phyloP scores from a whole-genome alignment of 2,797 vertebrate species.

The Falco cherrug region DNA sequence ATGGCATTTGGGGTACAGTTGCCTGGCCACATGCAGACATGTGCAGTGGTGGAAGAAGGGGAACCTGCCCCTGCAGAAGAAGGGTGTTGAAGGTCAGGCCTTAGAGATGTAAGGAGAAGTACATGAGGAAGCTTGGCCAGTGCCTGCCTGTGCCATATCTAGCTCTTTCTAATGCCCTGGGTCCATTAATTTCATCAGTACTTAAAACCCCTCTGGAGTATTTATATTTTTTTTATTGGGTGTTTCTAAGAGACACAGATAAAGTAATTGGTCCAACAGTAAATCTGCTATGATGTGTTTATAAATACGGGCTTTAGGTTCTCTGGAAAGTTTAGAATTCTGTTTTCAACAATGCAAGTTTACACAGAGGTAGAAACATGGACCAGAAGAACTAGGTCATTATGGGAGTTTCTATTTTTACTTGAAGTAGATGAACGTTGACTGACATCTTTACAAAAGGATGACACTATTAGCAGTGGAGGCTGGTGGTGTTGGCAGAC shows the following conservation, averaged over 20 bases:
- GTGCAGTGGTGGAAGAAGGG: not conserved
- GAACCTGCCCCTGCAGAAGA: not conserved
- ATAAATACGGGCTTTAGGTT: slow-evolving; percentile 14
- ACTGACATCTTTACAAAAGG: not conserved
- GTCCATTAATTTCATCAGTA: slow-evolving; percentile 1
- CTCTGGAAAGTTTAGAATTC: slow-evolving; percentile 26
- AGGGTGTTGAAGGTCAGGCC: not conserved
- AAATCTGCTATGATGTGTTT: slow-evolving; percentile 50
- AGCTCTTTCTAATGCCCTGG: not conserved
- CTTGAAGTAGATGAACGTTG: not conserved
- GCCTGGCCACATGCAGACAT: not conserved
- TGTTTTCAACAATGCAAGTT: not conserved
- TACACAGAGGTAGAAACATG: not conserved
- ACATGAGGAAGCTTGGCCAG: not conserved
- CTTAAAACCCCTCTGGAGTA: slow-evolving; percentile 42
- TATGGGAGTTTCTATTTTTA: slow-evolving; percentile 5
- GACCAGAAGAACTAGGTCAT: not conserved
- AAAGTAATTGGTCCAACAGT: not conserved
- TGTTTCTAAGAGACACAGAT: slow-evolving; percentile 49
- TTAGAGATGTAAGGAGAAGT: not conserved
- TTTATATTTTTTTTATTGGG: slow-evolving; percentile 53
- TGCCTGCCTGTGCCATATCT: not conserved
- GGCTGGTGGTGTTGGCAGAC: not conserved
- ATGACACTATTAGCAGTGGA: not conserved
- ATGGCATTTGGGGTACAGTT: not conserved